A percentile compares a stretch with the other conserved stretches of the same genome.
phyloP scores from a whole-genome alignment of 2,113 vertebrate genomes.

The Triplophysa dalaica region DNA sequence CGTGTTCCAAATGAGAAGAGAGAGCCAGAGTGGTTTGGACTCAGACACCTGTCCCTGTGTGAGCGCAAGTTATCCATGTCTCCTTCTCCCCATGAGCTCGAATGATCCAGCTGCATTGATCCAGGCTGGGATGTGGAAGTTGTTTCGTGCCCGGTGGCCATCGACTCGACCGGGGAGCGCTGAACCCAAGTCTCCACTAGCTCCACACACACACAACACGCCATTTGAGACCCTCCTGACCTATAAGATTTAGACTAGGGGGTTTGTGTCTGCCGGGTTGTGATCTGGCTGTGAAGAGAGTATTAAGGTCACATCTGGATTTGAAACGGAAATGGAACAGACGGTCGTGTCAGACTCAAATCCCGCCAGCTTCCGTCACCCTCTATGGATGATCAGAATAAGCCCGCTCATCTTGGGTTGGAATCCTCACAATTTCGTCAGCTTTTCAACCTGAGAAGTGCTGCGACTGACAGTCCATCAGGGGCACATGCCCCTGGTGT shows the following conservation, averaged over 20 bases:
- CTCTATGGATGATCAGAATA: conserved; percentile 6
- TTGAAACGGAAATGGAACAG: conserved; percentile 16
- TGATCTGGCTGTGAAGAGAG: conserved; percentile 7
- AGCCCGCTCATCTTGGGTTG: background rate
- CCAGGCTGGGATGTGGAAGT: conserved; percentile 33
- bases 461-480: conserved; percentile 8
- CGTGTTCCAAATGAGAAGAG: conserved; percentile 63
- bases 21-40: conserved; percentile 64
- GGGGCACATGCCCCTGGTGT: conserved; percentile 10
- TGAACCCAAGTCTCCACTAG: conserved; percentile 19
- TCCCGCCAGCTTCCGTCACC: background rate
- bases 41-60: conserved; percentile 64
- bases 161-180: conserved; percentile 23
- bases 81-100: conserved; percentile 43
- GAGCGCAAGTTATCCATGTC: conserved; percentile 57
- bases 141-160: conserved; percentile 25
- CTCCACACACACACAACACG: background rate
- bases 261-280: conserved; percentile 10
- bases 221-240: conserved; percentile 20
- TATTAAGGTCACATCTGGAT: conserved; percentile 43
- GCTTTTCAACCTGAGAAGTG: conserved; percentile 1
- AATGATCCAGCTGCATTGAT: conserved; percentile 52
- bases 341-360: conserved; percentile 20
- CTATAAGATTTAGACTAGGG: conserved; percentile 34
- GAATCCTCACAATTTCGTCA: conserved; percentile 20